These are phyloP conservation scores for Turdus rufiventris DNA, from an alignment of 2,113 vertebrate species.

Conservation along the genomic window DNA sequence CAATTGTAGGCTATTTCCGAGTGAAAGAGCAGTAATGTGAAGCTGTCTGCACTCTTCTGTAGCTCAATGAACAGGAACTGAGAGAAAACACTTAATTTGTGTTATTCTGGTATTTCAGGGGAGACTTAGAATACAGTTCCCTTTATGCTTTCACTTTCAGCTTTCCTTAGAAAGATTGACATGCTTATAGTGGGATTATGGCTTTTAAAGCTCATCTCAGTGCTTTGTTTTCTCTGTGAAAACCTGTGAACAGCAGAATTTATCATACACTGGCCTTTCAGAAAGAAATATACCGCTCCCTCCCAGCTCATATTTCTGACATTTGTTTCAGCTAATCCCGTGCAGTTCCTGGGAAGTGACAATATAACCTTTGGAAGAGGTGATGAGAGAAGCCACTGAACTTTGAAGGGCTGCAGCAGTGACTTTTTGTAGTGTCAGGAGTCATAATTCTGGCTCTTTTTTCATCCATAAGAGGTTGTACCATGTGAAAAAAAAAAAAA, in stretches of 20 bases:
- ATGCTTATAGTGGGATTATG: not conserved
- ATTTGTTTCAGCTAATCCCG: not conserved
- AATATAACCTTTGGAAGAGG: not conserved
- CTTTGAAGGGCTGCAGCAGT: not conserved
- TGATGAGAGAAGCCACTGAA: not conserved
- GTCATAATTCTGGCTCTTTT: not conserved
- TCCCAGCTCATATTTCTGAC: not conserved
- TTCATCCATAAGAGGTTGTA: not conserved
- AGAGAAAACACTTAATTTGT: not conserved
- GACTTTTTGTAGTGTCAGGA: not conserved
- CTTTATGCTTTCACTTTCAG: not conserved
- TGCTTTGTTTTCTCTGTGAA: not conserved
- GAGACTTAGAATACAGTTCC: not conserved
- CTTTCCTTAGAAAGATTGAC: not conserved
- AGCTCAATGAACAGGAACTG: not conserved
- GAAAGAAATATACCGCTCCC: not conserved
- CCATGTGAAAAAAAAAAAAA: not conserved
- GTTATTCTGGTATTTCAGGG: not conserved
- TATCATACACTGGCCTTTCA: not conserved
- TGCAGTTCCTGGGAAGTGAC: not conserved
- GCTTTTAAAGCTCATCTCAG: not conserved
- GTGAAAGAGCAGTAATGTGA: rapidly evolving
- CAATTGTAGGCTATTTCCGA: not conserved
- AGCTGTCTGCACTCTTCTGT: not conserved
- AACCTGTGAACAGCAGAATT: not conserved